Conservation (phyloP, 2,797 vertebrate genomes). For the Distichodus sexfasciatus region DNA sequence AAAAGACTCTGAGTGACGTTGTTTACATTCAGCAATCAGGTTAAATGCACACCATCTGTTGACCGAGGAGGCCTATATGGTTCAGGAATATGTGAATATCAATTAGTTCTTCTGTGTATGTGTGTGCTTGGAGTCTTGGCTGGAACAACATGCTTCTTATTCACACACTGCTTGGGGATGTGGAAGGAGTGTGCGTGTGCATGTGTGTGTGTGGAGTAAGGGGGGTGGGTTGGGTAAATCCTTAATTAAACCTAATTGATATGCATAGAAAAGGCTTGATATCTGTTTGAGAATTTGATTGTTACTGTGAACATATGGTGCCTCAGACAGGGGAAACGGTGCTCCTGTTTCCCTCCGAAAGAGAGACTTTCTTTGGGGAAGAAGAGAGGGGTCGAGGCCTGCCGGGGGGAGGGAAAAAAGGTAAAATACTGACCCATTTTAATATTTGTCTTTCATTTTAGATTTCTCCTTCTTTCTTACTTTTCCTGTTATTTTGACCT, state of each 20-base stretch:
- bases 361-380: slow-evolving; percentile 57
- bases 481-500: not conserved
- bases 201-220: slow-evolving; percentile 23
- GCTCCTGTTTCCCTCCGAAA: slow-evolving; percentile 45
- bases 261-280: slow-evolving; percentile 62
- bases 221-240: slow-evolving; percentile 47
- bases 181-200: slow-evolving; percentile 36
- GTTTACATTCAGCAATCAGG: slow-evolving; percentile 53
- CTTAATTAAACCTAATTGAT: slow-evolving; percentile 74
- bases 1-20: slow-evolving; percentile 33
- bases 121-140: slow-evolving; percentile 64
- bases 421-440: slow-evolving; percentile 10
- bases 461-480: not conserved
- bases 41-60: slow-evolving; percentile 72
- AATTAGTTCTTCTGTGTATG: slow-evolving; percentile 62
- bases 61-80: slow-evolving; percentile 57
- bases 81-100: slow-evolving; percentile 67
- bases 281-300: slow-evolving; percentile 73
- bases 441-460: slow-evolving; percentile 22
- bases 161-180: slow-evolving; percentile 59
- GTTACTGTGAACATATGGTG: slow-evolving; percentile 74
- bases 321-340: slow-evolving; percentile 62
- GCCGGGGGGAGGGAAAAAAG: not conserved
- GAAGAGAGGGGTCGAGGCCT: slow-evolving; percentile 9
- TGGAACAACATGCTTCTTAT: slow-evolving; percentile 55